Percentiles rank a stretch among this genome's conserved stretches.
phyloP scores from a whole-genome alignment of 2,113 vertebrate genomes.

The Alouatta palliata region DNA sequence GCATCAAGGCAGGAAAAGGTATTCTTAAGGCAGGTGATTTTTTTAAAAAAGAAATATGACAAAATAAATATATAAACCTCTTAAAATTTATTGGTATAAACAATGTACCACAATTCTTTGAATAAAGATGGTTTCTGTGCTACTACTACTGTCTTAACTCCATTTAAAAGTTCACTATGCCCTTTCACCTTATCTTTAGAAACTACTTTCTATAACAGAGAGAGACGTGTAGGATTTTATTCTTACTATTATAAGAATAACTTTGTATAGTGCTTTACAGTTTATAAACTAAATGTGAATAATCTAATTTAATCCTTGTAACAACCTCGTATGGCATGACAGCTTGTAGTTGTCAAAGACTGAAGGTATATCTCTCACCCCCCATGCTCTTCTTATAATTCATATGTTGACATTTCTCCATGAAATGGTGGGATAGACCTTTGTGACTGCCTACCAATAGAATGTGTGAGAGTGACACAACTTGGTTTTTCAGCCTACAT shows the following conservation, averaged over 20 bases:
- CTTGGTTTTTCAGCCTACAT: not conserved
- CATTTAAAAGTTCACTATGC: not conserved
- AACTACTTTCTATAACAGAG: not conserved
- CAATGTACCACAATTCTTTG: not conserved
- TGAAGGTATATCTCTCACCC: not conserved
- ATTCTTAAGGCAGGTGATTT: not conserved
- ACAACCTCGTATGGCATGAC: not conserved
- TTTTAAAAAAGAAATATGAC: not conserved
- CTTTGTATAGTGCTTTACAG: not conserved
- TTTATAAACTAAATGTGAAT: not conserved
- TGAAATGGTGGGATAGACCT: not conserved
- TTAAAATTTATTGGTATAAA: not conserved
- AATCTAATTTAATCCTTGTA: not conserved
- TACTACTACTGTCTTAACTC: not conserved
- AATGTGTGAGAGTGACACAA: not conserved
- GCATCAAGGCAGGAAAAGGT: too few relatives aligned
- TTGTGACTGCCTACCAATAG: not conserved
- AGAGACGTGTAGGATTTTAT: not conserved
- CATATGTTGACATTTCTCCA: not conserved
- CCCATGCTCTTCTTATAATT: not conserved
- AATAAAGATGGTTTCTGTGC: not conserved
- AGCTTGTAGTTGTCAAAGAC: not conserved
- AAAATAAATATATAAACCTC: not conserved
- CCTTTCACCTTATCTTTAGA: not conserved
- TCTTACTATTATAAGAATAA: not conserved